A percentile compares a stretch with the other conserved stretches of the same genome.
These are phyloP conservation scores for Odocoileus virginianus DNA, from an alignment of 2,113 vertebrate genomes.

Conservation along the genomic window DNA sequence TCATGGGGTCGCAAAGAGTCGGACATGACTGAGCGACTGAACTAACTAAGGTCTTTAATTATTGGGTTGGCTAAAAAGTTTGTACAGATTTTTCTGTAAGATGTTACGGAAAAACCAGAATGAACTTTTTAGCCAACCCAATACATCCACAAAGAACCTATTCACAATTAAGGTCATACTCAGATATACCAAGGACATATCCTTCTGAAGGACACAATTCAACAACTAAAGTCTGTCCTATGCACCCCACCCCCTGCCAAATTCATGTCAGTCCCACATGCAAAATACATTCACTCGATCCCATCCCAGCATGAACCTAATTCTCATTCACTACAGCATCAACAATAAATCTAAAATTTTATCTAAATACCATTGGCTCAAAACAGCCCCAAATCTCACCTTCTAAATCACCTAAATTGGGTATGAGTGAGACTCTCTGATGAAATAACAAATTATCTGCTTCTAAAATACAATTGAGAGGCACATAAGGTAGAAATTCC, in stretches of 20 bases:
- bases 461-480: neutral
- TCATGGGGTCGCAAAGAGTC: neutral
- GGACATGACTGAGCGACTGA: neutral
- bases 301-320: neutral
- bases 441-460: neutral
- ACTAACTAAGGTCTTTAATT: neutral
- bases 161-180: neutral
- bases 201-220: neutral
- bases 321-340: neutral
- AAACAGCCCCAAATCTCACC: neutral
- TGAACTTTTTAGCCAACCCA: neutral
- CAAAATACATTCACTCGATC: neutral
- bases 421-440: neutral
- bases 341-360: neutral
- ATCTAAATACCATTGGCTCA: neutral
- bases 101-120: neutral
- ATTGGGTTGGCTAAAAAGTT: neutral
- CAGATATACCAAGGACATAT: neutral
- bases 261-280: neutral
- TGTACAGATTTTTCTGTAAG: neutral
- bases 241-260: fast-evolving
- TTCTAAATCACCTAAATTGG: neutral
- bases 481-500: neutral
- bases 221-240: neutral
- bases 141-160: neutral